Conservation (phyloP, 2,797 vertebrate genomes). For the Rousettus madagascariensis region DNA sequence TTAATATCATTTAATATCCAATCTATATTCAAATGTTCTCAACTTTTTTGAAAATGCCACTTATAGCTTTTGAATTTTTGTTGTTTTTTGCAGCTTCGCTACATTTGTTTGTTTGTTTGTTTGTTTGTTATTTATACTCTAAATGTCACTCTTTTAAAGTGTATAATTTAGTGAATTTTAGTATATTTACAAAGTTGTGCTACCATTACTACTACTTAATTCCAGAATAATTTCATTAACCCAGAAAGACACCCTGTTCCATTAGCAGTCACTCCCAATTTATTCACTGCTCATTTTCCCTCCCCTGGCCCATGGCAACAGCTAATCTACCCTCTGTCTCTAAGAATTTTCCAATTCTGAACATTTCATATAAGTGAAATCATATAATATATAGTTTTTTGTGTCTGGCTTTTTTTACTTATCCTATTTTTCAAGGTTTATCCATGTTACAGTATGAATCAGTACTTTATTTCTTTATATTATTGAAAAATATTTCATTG, state of each 20-base stretch:
- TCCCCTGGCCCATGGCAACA: not conserved
- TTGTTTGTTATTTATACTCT: not conserved
- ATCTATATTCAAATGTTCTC: not conserved
- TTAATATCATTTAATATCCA: not conserved
- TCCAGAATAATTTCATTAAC: not conserved
- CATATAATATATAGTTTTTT: not conserved
- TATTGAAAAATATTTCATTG: not conserved
- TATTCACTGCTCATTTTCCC: not conserved
- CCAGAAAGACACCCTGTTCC: not conserved
- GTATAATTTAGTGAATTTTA: not conserved
- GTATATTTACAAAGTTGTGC: not conserved
- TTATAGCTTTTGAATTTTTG: not conserved
- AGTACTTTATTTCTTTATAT: not conserved
- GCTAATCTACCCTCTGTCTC: not conserved
- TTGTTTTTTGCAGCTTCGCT: not conserved
- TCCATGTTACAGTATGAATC: not conserved
- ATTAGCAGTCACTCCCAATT: not conserved
- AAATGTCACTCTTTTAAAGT: not conserved
- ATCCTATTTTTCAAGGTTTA: conserved; percentile 14
- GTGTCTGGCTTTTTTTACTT: not conserved
- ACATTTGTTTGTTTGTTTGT: not conserved
- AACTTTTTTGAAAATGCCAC: not conserved
- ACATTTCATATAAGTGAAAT: not conserved
- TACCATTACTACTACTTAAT: not conserved
- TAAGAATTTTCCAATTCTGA: not conserved